Conservation (phyloP, 2,888 invertebrate species). For the Cephus nigrinus region DNA sequence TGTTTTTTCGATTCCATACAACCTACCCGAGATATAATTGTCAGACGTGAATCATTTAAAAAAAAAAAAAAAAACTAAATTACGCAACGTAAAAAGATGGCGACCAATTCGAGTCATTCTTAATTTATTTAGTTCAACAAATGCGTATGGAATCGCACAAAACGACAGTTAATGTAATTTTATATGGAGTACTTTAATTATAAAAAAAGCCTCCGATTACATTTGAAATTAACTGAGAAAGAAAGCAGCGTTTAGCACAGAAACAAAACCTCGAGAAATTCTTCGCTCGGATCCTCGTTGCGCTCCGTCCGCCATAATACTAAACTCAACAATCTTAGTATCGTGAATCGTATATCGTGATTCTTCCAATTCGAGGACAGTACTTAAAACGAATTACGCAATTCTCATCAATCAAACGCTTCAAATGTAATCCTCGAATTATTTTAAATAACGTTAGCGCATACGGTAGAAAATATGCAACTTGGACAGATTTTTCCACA, state of each 20-base stretch:
- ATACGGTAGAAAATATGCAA: background rate
- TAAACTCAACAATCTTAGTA: conserved; percentile 23
- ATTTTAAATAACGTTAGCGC: background rate
- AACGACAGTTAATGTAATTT: background rate
- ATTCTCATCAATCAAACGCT: background rate
- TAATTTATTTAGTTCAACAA: background rate
- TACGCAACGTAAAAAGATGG: background rate
- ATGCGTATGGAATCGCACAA: background rate
- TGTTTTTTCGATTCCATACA: too few relatives aligned
- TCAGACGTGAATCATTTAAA: background rate
- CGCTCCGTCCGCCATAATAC: conserved; percentile 17
- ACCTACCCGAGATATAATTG: background rate
- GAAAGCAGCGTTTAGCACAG: background rate
- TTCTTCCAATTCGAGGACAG: conserved; percentile 4
- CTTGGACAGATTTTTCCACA: background rate
- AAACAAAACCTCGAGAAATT: background rate
- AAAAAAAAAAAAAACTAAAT: background rate
- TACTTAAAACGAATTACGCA: background rate
- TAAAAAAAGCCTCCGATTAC: too few relatives aligned
- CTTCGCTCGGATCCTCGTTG: background rate
- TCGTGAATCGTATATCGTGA: conserved; percentile 10
- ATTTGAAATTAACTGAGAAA: too few relatives aligned
- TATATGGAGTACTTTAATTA: background rate
- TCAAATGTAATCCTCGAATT: background rate
- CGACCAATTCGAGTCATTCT: background rate